Evolutionary conservation across 1,140 invertebrate genomes (phyloP).

Genomic region (Gryon sp.): DNA sequence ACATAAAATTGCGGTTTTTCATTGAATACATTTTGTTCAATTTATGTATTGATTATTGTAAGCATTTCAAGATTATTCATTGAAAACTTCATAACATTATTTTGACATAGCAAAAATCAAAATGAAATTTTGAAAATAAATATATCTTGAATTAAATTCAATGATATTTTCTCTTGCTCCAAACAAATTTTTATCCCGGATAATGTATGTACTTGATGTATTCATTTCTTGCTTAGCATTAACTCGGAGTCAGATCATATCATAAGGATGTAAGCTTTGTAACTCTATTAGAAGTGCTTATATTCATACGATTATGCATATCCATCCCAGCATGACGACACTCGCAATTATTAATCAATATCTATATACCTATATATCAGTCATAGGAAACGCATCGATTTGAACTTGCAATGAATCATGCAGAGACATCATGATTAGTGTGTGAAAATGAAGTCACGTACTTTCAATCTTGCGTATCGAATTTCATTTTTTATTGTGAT

Average conservation of each 20-base stretch:
- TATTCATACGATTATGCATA: slow-evolving; percentile 42
- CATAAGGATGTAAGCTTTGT: slow-evolving; percentile 14
- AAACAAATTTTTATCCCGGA: slow-evolving; percentile 10
- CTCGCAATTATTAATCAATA: slow-evolving; percentile 41
- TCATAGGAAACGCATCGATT: slow-evolving; percentile 31
- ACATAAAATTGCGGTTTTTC: too few species aligned
- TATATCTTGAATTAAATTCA: too few species aligned
- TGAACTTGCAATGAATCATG: slow-evolving; percentile 15
- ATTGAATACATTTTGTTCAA: too few species aligned
- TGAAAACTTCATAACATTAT: too few species aligned
- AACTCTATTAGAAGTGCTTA: slow-evolving; percentile 34
- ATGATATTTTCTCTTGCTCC: too few species aligned
- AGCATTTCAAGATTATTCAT: too few species aligned
- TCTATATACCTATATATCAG: too few species aligned
- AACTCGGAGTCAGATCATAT: slow-evolving; percentile 22
- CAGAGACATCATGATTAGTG: slow-evolving; percentile 17
- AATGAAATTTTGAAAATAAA: too few species aligned
- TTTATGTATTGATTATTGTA: too few species aligned
- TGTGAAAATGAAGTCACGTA: slow-evolving; percentile 19
- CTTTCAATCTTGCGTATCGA: slow-evolving; percentile 7
- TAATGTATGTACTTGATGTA: slow-evolving; percentile 8
- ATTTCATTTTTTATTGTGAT: slow-evolving; percentile 25
- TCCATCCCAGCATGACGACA: slow-evolving; percentile 35
- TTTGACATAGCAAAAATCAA: too few species aligned
- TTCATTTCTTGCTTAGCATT: slow-evolving; percentile 22